These are phyloP conservation scores for Microcebus griseorufus DNA, from an alignment of 2,113 vertebrate species.

Conservation along the genomic window DNA sequence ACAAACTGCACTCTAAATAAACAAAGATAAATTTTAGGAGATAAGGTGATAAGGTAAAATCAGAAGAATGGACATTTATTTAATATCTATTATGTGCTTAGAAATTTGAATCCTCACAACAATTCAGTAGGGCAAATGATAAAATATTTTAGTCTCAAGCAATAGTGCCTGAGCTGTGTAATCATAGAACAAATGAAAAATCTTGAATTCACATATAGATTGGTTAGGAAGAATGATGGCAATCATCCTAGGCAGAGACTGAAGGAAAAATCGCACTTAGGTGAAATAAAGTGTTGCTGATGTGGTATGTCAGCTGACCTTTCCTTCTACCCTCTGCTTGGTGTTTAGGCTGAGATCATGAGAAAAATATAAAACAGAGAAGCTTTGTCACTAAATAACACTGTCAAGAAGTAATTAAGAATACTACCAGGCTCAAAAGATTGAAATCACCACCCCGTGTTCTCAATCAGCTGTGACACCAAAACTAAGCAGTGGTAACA, in stretches of 20 bases:
- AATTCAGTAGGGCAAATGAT: not conserved
- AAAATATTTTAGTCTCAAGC: not conserved
- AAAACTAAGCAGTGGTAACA: not conserved
- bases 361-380: not conserved
- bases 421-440: not conserved
- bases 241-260: not conserved
- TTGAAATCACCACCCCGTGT: not conserved
- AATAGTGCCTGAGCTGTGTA: not conserved
- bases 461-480: not conserved
- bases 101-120: slow-evolving; percentile 17
- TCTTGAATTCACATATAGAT: not conserved
- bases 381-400: not conserved
- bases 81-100: not conserved
- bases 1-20: not conserved
- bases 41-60: not conserved
- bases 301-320: not conserved
- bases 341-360: not conserved
- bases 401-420: not conserved
- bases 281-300: not conserved
- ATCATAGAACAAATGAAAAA: not conserved
- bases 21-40: not conserved
- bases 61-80: not conserved
- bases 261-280: not conserved
- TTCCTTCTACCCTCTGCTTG: not conserved
- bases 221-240: not conserved